These are phyloP conservation scores for Tetraneura akinire DNA, from an alignment of 1,140 invertebrate genomes.

Conservation along the genomic window DNA sequence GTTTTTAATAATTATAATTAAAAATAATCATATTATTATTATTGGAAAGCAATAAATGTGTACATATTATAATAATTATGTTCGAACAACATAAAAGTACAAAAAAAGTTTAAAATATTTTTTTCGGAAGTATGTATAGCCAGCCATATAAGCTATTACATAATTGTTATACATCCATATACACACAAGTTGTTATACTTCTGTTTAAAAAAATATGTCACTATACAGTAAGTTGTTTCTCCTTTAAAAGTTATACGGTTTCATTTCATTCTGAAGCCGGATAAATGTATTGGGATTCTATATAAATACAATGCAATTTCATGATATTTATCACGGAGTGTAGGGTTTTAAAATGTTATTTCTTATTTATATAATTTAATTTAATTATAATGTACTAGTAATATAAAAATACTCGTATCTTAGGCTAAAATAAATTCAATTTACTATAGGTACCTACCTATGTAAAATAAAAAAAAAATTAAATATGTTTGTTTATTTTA, in stretches of 20 bases:
- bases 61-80: too few species aligned
- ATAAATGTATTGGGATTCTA: neutral
- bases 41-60: neutral
- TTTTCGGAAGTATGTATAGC: too few species aligned
- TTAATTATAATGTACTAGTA: too few species aligned
- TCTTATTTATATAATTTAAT: too few species aligned
- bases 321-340: neutral
- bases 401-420: too few species aligned
- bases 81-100: too few species aligned
- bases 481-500: too few species aligned
- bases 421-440: too few species aligned
- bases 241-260: neutral
- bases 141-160: too few species aligned
- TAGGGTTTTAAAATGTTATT: neutral
- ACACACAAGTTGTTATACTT: neutral
- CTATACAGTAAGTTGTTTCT: neutral
- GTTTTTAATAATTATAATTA: neutral
- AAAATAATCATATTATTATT: neutral
- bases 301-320: slow-evolving; percentile 31
- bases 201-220: neutral
- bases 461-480: too few species aligned
- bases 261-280: slow-evolving; percentile 42
- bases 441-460: too few species aligned
- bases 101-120: neutral
- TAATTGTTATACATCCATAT: too few species aligned